Conservation (phyloP, 2,113 vertebrate species). For the Coptodon bakossiorum region DNA sequence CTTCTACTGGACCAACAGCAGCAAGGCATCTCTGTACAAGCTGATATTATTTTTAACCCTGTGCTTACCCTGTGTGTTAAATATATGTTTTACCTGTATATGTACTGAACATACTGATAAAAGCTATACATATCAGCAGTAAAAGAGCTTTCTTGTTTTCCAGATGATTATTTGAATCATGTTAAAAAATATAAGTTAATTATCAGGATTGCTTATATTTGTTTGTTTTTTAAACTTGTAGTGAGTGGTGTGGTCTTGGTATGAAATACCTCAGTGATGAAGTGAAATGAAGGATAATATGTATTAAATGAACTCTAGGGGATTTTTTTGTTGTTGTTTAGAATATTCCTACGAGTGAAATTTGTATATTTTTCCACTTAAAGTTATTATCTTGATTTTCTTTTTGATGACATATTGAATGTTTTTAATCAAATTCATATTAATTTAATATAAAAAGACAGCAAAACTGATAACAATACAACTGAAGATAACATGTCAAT, state of each 20-base stretch:
- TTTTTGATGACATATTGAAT: background rate
- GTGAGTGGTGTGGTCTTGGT: background rate
- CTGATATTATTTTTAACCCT: background rate
- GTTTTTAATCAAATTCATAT: background rate
- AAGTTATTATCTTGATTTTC: background rate
- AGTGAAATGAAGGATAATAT: background rate
- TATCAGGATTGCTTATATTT: background rate
- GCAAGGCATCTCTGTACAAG: background rate
- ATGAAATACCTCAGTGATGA: background rate
- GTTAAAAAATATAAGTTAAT: background rate
- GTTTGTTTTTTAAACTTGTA: background rate
- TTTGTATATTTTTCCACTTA: background rate
- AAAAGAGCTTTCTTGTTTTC: background rate
- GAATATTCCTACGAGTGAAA: background rate
- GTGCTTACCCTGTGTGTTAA: background rate
- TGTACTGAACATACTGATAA: background rate
- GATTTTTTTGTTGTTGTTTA: background rate
- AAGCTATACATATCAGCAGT: accelerated
- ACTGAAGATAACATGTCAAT: background rate
- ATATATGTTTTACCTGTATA: background rate
- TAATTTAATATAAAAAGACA: background rate
- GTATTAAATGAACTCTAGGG: background rate
- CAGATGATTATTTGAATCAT: background rate
- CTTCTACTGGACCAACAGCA: background rate
- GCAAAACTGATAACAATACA: background rate